Evolutionary conservation across 2,797 vertebrate species (phyloP), one percentile per base, ranked within the genome.

Genomic region (Ataeniobius toweri): DNA sequence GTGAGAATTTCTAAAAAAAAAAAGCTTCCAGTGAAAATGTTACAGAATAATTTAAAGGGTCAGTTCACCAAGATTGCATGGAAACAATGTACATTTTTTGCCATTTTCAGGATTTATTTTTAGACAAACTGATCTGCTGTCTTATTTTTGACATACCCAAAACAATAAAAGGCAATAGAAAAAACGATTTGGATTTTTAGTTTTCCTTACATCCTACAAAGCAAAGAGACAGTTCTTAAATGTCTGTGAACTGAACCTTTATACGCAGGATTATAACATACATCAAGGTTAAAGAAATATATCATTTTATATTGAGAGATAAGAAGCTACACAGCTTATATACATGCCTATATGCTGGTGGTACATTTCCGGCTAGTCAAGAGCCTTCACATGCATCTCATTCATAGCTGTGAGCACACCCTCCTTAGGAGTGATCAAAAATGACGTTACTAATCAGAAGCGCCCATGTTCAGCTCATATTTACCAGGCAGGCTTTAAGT

Each of bases 311-410:
- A 76, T 82, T 80, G 69, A 78, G 65, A 53, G 70, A 82, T 51
- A 46, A 81, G 63, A 85, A 68, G 77, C 82, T 83, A 50, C 39
- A 78, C 85, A 91, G n/a, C 67, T 44, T 69, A 46, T 44, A 68
- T 36, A 70, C 86, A 83, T 89, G 90, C 88, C 88, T 86, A 41
- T 65, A 74, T 80, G 82, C 80, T 39, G 78, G 78, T 74, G 78
- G 80, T 83, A 86, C 78, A 83, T 73, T 61, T 86, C 39, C 75
- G 86, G 76, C 61, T 80, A 75, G 73, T 75, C 41, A 20, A 55
- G 67, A 84, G 80, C 78, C 76, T 78, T 70, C 59, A 79, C 90
- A 83, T 93, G 92, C 91, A 85, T 83, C 74, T 73, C 76, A 80
- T 83, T 79, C 76, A 76, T 16, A 53, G 51, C 79, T 78, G 71